Evolutionary conservation across 2,888 invertebrate genomes (phyloP).

Genomic region (Diarsia mendica): DNA sequence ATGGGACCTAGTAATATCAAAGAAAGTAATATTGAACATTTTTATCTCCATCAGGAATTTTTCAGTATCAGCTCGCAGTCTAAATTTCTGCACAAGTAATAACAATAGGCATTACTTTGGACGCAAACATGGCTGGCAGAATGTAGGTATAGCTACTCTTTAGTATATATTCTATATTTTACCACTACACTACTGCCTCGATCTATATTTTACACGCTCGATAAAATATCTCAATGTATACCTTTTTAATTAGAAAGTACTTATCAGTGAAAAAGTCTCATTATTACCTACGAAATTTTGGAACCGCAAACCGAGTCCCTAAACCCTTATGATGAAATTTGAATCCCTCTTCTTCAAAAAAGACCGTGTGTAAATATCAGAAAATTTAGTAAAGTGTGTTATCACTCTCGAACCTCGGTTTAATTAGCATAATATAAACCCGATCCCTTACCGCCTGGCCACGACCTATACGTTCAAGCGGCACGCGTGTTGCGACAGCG

Average conservation of each 20-base stretch:
- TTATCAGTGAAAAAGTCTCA: not conserved
- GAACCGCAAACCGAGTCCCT: conserved; percentile 4
- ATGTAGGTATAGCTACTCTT: not conserved
- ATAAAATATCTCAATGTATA: not conserved
- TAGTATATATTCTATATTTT: not conserved
- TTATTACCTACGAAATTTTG: not conserved
- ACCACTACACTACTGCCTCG: not conserved
- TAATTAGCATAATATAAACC: conserved; percentile 42
- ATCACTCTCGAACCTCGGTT: conserved; percentile 7
- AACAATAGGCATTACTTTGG: not conserved
- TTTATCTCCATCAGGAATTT: too few relatives aligned
- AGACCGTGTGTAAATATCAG: conserved; percentile 22
- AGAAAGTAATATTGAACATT: not conserved
- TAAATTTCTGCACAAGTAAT: not conserved
- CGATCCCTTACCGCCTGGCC: not conserved
- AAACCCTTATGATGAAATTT: conserved; percentile 23
- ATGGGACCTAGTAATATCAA: too few relatives aligned
- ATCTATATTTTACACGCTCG: not conserved
- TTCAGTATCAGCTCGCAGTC: not conserved
- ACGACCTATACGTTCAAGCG: not conserved
- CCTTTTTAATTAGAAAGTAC: conserved; percentile 1
- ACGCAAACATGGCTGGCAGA: not conserved
- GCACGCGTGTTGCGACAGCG: too few relatives aligned
- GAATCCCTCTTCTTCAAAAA: conserved; percentile 20
- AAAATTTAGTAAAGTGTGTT: conserved; percentile 35